These are phyloP conservation scores for Adelges cooleyi DNA, from an alignment of 1,140 invertebrate genomes.

Conservation along the genomic window DNA sequence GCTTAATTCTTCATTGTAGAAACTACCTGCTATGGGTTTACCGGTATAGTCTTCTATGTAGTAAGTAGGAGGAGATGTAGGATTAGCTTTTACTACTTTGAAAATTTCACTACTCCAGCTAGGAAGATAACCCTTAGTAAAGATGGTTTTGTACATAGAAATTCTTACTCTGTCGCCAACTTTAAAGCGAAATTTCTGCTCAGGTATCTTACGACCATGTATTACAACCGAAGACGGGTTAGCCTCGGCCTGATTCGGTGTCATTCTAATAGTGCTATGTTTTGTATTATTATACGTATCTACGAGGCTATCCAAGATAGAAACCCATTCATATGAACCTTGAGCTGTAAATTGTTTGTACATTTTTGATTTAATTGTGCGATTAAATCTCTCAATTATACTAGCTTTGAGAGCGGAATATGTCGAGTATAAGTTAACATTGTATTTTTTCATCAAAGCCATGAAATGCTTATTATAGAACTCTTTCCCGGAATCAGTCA, in stretches of 20 bases:
- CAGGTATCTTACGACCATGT: neutral
- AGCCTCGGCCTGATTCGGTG: neutral
- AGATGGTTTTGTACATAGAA: neutral
- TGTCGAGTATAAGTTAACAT: conserved; percentile 36
- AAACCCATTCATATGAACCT: neutral
- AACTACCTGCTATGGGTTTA: neutral
- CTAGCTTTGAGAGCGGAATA: conserved; percentile 38
- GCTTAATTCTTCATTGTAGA: neutral
- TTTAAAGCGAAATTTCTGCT: neutral
- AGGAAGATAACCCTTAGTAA: neutral
- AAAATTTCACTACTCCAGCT: neutral
- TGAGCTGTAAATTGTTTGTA: neutral
- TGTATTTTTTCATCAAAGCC: conserved; percentile 35
- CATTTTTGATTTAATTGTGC: conserved; percentile 36
- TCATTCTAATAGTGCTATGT: neutral
- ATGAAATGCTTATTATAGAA: conserved; percentile 37
- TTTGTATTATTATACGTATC: neutral
- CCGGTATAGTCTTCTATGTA: neutral
- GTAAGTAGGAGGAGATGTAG: neutral
- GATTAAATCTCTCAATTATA: conserved; percentile 39
- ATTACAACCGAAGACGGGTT: neutral
- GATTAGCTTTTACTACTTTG: neutral
- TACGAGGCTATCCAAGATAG: neutral
- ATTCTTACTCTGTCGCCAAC: neutral
- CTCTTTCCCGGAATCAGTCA: conserved; percentile 30